Conservation (phyloP, 2,888 invertebrate genomes). For the Hedya salicella region DNA sequence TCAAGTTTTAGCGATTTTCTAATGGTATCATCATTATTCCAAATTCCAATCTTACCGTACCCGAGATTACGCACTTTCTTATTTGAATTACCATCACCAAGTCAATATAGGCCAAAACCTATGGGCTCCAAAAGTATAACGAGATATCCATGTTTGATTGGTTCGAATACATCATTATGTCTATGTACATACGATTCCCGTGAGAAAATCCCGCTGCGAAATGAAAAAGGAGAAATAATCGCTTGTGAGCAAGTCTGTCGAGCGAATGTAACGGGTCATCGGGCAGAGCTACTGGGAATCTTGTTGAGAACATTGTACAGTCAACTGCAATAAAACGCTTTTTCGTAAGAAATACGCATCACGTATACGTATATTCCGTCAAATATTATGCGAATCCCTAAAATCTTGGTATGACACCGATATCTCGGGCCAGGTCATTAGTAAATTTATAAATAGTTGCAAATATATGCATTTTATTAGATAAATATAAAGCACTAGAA, state of each 20-base stretch:
- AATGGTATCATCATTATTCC: too few species aligned
- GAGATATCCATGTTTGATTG: slow-evolving; percentile 14
- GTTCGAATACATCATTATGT: slow-evolving; percentile 15
- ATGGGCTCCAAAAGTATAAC: slow-evolving; percentile 4
- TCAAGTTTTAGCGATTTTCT: too few species aligned
- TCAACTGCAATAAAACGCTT: not conserved
- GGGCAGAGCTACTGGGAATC: slow-evolving; percentile 13
- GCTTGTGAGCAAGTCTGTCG: slow-evolving; percentile 11
- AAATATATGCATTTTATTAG: too few species aligned
- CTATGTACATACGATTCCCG: slow-evolving; percentile 26
- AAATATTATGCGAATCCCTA: too few species aligned
- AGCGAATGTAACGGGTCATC: slow-evolving; percentile 27
- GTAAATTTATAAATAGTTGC: too few species aligned
- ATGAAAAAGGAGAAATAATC: slow-evolving; percentile 40
- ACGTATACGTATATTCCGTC: too few species aligned
- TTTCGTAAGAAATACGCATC: too few species aligned
- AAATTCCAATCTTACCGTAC: too few species aligned
- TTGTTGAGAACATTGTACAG: not conserved
- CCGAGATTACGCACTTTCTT: not conserved
- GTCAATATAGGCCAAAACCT: slow-evolving; percentile 8
- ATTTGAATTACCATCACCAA: too few species aligned
- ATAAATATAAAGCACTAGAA: too few species aligned
- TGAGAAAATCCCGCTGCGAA: slow-evolving; percentile 34
- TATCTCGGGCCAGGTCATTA: too few species aligned
- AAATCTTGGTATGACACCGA: too few species aligned